Percentiles rank a stretch among this genome's conserved stretches.
phyloP scores from a whole-genome alignment of 2,113 vertebrate genomes.

The Hiodon alosoides region DNA sequence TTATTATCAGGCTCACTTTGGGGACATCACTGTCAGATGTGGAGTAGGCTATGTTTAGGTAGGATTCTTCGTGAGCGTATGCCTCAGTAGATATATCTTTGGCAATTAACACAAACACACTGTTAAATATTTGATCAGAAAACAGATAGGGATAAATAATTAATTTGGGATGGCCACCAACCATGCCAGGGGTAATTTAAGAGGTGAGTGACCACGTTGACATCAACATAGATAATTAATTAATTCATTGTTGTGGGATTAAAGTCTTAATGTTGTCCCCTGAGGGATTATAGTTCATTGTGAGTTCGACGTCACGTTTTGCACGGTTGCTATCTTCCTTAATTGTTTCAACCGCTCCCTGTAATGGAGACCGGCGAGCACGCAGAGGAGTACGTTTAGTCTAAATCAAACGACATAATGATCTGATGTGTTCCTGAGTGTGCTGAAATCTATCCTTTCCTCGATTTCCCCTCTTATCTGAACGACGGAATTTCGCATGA shows the following conservation, averaged over 20 bases:
- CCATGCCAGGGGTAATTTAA: background rate
- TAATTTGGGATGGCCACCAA: constrained; percentile 1
- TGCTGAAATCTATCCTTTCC: too few species aligned
- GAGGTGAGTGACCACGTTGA: background rate
- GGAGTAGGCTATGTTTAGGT: too few species aligned
- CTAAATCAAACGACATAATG: background rate
- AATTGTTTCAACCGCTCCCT: background rate
- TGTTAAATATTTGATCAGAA: constrained; percentile 13
- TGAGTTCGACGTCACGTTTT: background rate
- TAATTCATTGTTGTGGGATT: background rate
- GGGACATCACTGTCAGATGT: too few species aligned
- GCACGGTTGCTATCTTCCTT: background rate
- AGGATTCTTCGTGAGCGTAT: background rate
- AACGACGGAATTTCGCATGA: too few species aligned
- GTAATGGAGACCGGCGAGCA: background rate
- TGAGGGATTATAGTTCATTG: constrained; percentile 1
- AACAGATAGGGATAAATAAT: constrained; percentile 9
- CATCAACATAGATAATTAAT: constrained; percentile 14
- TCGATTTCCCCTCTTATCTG: too few species aligned
- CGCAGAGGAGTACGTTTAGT: background rate
- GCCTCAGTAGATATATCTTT: background rate
- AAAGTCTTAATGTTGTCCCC: background rate
- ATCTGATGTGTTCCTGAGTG: too few species aligned
- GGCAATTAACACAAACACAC: background rate
- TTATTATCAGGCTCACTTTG: too few species aligned